phyloP scores from a whole-genome alignment of 2,113 vertebrate genomes.

The Mesembrinibis cayennensis region DNA sequence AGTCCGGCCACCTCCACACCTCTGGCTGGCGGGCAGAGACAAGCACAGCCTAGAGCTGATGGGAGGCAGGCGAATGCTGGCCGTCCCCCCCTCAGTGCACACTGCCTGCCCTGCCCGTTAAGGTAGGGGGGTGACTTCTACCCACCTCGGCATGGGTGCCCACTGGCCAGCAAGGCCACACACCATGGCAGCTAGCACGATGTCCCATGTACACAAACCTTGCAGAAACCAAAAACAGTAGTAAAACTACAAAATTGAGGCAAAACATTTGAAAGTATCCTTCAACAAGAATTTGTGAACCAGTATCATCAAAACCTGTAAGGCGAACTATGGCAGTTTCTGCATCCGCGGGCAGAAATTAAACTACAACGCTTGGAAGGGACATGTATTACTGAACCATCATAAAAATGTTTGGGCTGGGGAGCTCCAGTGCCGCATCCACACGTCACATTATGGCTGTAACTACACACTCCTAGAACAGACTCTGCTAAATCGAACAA shows the following conservation, averaged over 20 bases:
- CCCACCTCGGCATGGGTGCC: rapidly evolving
- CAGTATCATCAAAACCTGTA: background rate
- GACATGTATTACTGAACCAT: background rate
- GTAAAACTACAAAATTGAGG: background rate
- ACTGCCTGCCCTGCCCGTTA: background rate
- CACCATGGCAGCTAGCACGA: background rate
- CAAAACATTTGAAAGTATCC: background rate
- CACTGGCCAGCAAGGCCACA: background rate
- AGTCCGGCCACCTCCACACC: background rate
- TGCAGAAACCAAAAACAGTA: background rate
- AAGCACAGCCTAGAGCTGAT: rapidly evolving
- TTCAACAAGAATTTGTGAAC: background rate
- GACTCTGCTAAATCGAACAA: background rate
- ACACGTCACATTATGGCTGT: background rate
- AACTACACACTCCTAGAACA: background rate
- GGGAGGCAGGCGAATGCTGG: rapidly evolving
- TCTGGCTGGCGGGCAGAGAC: background rate
- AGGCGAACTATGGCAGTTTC: background rate
- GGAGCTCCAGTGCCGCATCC: background rate
- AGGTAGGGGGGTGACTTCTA: background rate
- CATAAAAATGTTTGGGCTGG: background rate
- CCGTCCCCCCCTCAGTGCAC: background rate
- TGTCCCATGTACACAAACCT: rapidly evolving
- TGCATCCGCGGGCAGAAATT: rapidly evolving
- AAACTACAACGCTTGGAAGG: background rate